These are phyloP conservation scores for Drosophila mauritiana DNA, from an alignment of 1,140 invertebrate species.

Conservation along the genomic window DNA sequence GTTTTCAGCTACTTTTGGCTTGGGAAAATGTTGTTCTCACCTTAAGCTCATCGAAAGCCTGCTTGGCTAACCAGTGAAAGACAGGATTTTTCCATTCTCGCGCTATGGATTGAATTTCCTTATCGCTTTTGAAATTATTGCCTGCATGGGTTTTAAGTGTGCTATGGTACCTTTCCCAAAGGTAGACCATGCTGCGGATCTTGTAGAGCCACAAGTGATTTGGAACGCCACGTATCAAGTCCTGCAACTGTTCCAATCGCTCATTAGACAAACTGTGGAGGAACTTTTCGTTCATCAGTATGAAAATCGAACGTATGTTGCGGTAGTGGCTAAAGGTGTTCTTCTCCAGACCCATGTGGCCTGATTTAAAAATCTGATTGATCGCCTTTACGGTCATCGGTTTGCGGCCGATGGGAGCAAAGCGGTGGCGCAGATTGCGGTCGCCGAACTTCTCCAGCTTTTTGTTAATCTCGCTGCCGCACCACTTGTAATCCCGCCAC, in stretches of 20 bases:
- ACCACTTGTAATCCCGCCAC: constrained; percentile 66
- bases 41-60: constrained; percentile 62
- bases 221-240: constrained; percentile 47
- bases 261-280: constrained; percentile 23
- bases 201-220: constrained; percentile 63
- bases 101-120: neutral
- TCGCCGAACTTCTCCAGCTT: constrained; percentile 23
- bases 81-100: constrained; percentile 40
- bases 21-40: constrained; percentile 7
- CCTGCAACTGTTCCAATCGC: constrained; percentile 33
- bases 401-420: constrained; percentile 5
- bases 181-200: constrained; percentile 53
- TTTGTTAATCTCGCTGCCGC: constrained; percentile 47
- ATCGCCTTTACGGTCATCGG: neutral
- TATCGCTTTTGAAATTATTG: neutral
- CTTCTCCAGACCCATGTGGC: constrained; percentile 8
- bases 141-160: neutral
- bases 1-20: neutral
- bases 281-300: constrained; percentile 52
- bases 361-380: constrained; percentile 15
- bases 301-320: constrained; percentile 28
- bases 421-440: constrained; percentile 27
- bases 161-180: constrained; percentile 41
- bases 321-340: constrained; percentile 13
- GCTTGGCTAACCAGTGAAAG: constrained; percentile 69